phyloP scores from a whole-genome alignment of 2,888 invertebrate species.

The Neoaliturus tenellus region DNA sequence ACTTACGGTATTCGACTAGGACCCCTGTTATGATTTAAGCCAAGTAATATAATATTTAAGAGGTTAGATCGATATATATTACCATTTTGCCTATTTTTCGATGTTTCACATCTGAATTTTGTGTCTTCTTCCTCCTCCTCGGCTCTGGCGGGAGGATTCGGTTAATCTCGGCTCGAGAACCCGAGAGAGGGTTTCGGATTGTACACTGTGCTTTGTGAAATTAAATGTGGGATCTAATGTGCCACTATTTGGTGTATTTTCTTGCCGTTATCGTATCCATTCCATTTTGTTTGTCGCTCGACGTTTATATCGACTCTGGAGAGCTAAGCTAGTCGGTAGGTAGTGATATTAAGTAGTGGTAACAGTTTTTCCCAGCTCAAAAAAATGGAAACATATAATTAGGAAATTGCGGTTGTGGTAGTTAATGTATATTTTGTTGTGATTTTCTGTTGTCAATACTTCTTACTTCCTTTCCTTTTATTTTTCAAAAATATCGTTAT shows the following conservation, averaged over 20 bases:
- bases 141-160: too few species aligned
- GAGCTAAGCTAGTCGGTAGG: constrained; percentile 44
- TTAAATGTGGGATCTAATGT: constrained; percentile 46
- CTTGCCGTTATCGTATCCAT: constrained; percentile 37
- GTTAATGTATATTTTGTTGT: constrained; percentile 53
- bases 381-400: constrained; percentile 34
- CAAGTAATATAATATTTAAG: constrained; percentile 29
- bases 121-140: constrained; percentile 19
- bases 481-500: constrained; percentile 13
- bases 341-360: constrained; percentile 50
- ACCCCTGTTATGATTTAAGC: constrained; percentile 51
- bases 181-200: constrained; percentile 1
- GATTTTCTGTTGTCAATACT: constrained; percentile 42
- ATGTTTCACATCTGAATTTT: too few species aligned
- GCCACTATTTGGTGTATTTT: constrained; percentile 45
- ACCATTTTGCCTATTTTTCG: constrained; percentile 52
- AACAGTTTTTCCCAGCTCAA: constrained; percentile 40
- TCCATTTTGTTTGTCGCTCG: constrained; percentile 35
- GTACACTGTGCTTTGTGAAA: constrained; percentile 52
- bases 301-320: background rate
- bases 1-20: constrained; percentile 51
- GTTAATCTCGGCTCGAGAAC: background rate
- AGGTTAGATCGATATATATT: constrained; percentile 39
- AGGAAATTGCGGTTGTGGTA: constrained; percentile 49
- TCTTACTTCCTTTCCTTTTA: constrained; percentile 13